These are phyloP conservation scores for Drosophila chauvacae DNA, from an alignment of 1,140 invertebrate species.

Conservation along the genomic window DNA sequence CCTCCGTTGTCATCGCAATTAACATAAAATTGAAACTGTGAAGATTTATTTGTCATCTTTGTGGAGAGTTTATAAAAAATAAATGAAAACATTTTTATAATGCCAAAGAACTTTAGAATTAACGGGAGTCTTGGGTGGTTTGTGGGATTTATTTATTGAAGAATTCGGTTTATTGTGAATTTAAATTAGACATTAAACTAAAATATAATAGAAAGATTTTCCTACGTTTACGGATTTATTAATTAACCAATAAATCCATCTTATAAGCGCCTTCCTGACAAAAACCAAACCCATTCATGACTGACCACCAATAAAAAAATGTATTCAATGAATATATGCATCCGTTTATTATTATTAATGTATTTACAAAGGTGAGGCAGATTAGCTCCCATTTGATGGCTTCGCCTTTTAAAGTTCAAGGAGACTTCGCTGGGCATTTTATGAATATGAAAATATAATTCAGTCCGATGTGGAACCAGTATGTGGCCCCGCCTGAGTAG, in stretches of 20 bases:
- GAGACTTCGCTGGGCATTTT: conserved; percentile 37
- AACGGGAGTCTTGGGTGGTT: neutral
- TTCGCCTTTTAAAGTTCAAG: conserved; percentile 71
- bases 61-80: conserved; percentile 6
- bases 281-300: conserved; percentile 9
- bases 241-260: conserved; percentile 6
- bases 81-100: conserved; percentile 22
- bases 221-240: neutral
- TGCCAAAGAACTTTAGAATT: conserved; percentile 13
- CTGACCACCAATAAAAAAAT: conserved; percentile 9
- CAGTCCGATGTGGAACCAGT: conserved; percentile 30
- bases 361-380: conserved; percentile 41
- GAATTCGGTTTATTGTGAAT: neutral
- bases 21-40: conserved; percentile 30
- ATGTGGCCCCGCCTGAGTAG: conserved; percentile 10
- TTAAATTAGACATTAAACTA: too few relatives aligned
- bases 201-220: too few relatives aligned
- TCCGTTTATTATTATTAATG: conserved; percentile 11
- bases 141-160: neutral
- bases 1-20: conserved; percentile 18
- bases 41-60: conserved; percentile 36
- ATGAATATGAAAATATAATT: conserved; percentile 53
- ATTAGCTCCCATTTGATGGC: conserved; percentile 44
- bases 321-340: conserved; percentile 24
- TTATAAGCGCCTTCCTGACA: conserved; percentile 14